A percentile compares a stretch with the other conserved stretches of the same genome.
Conservation (phyloP, 2,113 vertebrate species). For the Polypterus bichir region DNA sequence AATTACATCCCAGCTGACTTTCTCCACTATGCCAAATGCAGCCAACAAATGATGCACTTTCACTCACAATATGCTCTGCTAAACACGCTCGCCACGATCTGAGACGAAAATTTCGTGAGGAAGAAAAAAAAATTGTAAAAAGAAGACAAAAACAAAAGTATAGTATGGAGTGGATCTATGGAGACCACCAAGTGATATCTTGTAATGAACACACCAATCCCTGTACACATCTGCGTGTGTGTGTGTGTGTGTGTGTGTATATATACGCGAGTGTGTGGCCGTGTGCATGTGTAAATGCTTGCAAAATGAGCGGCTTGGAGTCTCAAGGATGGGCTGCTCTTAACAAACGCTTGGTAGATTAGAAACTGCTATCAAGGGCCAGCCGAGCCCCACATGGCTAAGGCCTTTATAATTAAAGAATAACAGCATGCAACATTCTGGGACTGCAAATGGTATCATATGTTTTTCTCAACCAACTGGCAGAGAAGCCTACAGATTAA, state of each 20-base stretch:
- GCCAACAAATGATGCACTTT: slow-evolving; percentile 73
- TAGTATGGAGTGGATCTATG: slow-evolving; percentile 27
- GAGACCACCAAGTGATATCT: slow-evolving; percentile 25
- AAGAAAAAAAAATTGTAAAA: slow-evolving; percentile 32
- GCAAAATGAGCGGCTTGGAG: slow-evolving; percentile 41
- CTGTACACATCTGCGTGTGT: slow-evolving; percentile 15
- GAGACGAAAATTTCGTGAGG: slow-evolving; percentile 44
- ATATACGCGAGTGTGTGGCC: background rate
- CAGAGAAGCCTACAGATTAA: slow-evolving; percentile 29
- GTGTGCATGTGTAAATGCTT: slow-evolving; percentile 11
- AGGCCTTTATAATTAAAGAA: slow-evolving; percentile 86
- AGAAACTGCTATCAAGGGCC: slow-evolving; percentile 52
- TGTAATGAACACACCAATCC: slow-evolving; percentile 29
- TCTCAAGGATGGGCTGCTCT: slow-evolving; percentile 47
- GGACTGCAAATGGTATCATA: slow-evolving; percentile 86
- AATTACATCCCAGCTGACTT: slow-evolving; percentile 92
- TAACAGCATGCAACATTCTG: slow-evolving; percentile 79
- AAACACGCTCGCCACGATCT: slow-evolving; percentile 45
- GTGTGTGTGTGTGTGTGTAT: slow-evolving; percentile 8
- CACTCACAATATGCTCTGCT: slow-evolving; percentile 74
- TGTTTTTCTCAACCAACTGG: slow-evolving; percentile 77
- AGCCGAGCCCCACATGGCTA: slow-evolving; percentile 53
- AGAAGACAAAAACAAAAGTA: slow-evolving; percentile 29
- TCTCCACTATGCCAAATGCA: slow-evolving; percentile 52
- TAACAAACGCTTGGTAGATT: slow-evolving; percentile 45